Percentiles rank a stretch among this genome's conserved stretches.
Evolutionary conservation across 2,888 invertebrate genomes (phyloP).

Genomic region (Pyrgus malvae): DNA sequence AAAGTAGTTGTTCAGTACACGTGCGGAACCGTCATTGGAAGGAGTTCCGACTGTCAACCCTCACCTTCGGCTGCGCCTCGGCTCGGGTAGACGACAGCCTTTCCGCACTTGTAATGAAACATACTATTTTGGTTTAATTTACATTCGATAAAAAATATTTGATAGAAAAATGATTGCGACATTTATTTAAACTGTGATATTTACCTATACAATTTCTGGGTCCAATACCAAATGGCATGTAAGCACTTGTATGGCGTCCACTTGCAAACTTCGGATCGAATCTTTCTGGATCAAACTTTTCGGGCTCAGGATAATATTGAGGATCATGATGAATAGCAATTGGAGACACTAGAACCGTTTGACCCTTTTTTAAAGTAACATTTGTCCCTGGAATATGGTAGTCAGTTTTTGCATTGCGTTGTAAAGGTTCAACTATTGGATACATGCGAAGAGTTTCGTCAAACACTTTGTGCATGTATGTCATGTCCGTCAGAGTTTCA

Average conservation of each 20-base stretch:
- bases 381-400: constrained; percentile 59
- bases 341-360: constrained; percentile 50
- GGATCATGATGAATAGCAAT: constrained; percentile 63
- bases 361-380: constrained; percentile 51
- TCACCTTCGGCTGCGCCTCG: too few relatives aligned
- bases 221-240: constrained; percentile 64
- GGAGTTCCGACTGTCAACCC: too few relatives aligned
- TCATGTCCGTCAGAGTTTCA: constrained; percentile 56
- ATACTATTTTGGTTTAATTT: too few relatives aligned
- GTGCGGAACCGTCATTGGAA: too few relatives aligned
- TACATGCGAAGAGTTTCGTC: constrained; percentile 64
- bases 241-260: constrained; percentile 53
- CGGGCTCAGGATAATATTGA: constrained; percentile 62
- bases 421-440: constrained; percentile 61
- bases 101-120: too few relatives aligned
- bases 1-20: too few relatives aligned
- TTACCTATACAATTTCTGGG: constrained; percentile 68
- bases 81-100: too few relatives aligned
- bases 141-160: too few relatives aligned
- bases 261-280: constrained; percentile 54
- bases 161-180: neutral
- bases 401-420: constrained; percentile 48
- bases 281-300: constrained; percentile 69
- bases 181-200: constrained; percentile 25
- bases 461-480: constrained; percentile 59